Conservation (phyloP, 1,140 invertebrate genomes). For the Episyrphus balteatus region DNA sequence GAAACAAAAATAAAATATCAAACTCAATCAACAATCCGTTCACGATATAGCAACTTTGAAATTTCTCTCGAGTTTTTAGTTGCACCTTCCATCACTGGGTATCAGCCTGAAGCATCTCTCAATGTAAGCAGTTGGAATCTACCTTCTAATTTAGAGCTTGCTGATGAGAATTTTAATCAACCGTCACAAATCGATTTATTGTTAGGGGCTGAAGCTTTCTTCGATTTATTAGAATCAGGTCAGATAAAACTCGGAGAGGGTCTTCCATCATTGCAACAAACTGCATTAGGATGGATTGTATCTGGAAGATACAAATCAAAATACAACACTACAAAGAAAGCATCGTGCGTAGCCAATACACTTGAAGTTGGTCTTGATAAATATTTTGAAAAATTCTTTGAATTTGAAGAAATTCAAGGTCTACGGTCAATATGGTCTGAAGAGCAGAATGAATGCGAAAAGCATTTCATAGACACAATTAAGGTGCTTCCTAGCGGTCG, state of each 20-base stretch:
- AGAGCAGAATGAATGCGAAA: slow-evolving; percentile 14
- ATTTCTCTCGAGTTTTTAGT: slow-evolving; percentile 2
- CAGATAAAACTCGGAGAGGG: slow-evolving; percentile 12
- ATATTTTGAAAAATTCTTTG: slow-evolving; percentile 11
- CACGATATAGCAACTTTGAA: background rate
- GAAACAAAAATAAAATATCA: slow-evolving; percentile 1
- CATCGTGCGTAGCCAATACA: no score
- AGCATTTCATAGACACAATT: slow-evolving; percentile 13
- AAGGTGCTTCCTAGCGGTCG: slow-evolving; percentile 9
- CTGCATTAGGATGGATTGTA: slow-evolving; percentile 22
- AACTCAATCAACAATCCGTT: background rate
- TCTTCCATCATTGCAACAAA: slow-evolving; percentile 19
- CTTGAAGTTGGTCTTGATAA: background rate
- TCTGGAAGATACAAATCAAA: slow-evolving; percentile 4
- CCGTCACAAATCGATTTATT: slow-evolving; percentile 19
- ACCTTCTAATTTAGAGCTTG: slow-evolving; percentile 11
- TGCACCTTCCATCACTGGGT: slow-evolving; percentile 4
- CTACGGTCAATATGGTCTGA: background rate
- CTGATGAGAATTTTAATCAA: slow-evolving; percentile 18
- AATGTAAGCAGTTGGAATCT: slow-evolving; percentile 13
- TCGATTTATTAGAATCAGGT: slow-evolving; percentile 17
- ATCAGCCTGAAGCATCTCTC: slow-evolving; percentile 6
- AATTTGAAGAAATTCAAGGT: slow-evolving; percentile 16
- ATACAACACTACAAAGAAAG: no score
- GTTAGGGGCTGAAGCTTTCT: slow-evolving; percentile 21